These are phyloP conservation scores for Lepetodrilus schrolli DNA, from an alignment of 2,888 invertebrate species.

Conservation along the genomic window DNA sequence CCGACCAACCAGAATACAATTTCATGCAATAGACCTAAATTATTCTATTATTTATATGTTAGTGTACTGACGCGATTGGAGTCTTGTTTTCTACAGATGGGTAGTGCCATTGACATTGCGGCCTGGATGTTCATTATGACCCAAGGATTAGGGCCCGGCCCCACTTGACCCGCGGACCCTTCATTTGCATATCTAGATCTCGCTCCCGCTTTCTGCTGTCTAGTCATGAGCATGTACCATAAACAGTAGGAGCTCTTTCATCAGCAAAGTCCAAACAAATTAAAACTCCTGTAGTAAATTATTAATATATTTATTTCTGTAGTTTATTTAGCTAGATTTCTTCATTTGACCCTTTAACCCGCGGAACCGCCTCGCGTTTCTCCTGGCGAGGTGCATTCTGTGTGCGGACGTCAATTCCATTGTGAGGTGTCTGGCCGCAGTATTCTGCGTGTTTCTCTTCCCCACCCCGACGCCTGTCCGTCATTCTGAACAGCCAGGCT, in stretches of 20 bases:
- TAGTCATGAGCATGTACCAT: not conserved
- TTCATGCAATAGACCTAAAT: conserved; percentile 61
- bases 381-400: no score
- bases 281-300: not conserved
- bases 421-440: not conserved
- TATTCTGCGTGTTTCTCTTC: not conserved
- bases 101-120: not conserved
- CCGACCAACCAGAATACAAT: conserved; percentile 65
- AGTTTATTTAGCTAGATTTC: not conserved
- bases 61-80: conserved; percentile 26
- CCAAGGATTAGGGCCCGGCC: not conserved
- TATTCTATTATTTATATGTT: conserved; percentile 29
- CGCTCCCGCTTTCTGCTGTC: not conserved
- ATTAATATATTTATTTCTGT: conserved; percentile 16
- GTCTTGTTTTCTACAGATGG: conserved; percentile 23
- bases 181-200: conserved; percentile 13
- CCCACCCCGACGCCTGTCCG: not conserved
- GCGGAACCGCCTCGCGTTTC: not conserved
- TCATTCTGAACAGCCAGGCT: conserved; percentile 13
- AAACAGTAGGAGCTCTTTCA: not conserved
- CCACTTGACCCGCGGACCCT: not conserved
- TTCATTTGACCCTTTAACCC: conserved; percentile 14
- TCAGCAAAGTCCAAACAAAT: not conserved
- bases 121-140: conserved; percentile 11
- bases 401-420: no score